A percentile compares a stretch with the other conserved stretches of the same genome.
These are phyloP conservation scores for Drosophila testacea DNA, from an alignment of 2,888 invertebrate genomes.

Conservation along the genomic window DNA sequence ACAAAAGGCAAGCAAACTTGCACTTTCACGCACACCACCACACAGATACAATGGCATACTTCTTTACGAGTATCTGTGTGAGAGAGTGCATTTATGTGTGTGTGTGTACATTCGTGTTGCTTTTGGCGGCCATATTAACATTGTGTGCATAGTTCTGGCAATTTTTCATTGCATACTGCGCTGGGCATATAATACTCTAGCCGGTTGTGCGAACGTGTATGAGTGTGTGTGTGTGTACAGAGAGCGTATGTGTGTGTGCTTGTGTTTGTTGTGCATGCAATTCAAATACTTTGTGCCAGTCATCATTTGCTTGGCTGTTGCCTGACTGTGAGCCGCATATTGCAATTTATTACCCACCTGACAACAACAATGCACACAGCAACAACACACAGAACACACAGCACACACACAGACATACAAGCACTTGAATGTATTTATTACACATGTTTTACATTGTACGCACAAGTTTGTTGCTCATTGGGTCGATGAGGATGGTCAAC, in stretches of 20 bases:
- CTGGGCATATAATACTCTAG: constrained; percentile 15
- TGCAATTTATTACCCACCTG: constrained; percentile 73
- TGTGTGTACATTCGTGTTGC: constrained; percentile 39
- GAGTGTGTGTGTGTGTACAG: background rate
- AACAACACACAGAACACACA: background rate
- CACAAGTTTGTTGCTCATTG: constrained; percentile 71
- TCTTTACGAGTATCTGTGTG: constrained; percentile 19
- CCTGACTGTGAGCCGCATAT: constrained; percentile 44
- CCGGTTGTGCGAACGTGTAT: background rate
- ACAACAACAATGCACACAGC: constrained; percentile 42
- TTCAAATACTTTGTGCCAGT: constrained; percentile 70
- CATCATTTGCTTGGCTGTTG: constrained; percentile 62
- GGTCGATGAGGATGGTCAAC: constrained; percentile 68
- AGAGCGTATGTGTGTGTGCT: background rate
- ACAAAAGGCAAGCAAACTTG: constrained; percentile 66
- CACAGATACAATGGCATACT: constrained; percentile 37
- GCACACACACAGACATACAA: constrained; percentile 12
- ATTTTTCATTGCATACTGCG: constrained; percentile 71
- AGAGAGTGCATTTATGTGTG: constrained; percentile 4
- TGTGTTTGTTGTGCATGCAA: constrained; percentile 41
- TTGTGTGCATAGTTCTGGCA: constrained; percentile 50
- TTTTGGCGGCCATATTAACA: constrained; percentile 71
- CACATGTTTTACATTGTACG: constrained; percentile 79
- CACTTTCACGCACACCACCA: constrained; percentile 57
- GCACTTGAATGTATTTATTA: constrained; percentile 74